Evolutionary conservation across 1,140 invertebrate species (phyloP).

Genomic region (Ostrea edulis): DNA sequence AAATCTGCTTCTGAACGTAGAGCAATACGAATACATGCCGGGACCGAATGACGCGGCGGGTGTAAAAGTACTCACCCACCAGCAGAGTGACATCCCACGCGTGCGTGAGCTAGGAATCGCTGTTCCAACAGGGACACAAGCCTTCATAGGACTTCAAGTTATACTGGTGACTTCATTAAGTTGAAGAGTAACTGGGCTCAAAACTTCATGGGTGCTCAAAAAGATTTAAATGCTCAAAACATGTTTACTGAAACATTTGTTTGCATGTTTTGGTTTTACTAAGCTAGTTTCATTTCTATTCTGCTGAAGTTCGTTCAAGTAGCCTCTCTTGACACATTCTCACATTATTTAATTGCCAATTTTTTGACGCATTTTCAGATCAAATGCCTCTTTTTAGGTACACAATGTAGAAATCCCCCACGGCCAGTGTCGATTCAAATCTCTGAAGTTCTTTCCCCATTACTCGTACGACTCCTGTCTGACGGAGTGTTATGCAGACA

Average conservation of each 20-base stretch:
- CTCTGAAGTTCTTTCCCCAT: constrained; percentile 55
- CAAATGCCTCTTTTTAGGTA: constrained; percentile 53
- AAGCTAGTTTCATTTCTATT: too few species aligned
- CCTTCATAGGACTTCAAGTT: constrained; percentile 71
- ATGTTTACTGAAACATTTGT: background rate
- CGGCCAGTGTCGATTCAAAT: constrained; percentile 59
- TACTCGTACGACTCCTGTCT: constrained; percentile 65
- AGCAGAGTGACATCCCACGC: constrained; percentile 66
- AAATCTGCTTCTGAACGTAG: constrained; percentile 71
- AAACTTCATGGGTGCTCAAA: too few species aligned
- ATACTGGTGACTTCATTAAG: constrained; percentile 66
- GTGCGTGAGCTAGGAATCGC: constrained; percentile 73
- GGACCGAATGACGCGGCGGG: constrained; percentile 72
- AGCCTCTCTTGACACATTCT: too few species aligned
- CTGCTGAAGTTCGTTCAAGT: too few species aligned
- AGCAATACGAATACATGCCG: constrained; percentile 76
- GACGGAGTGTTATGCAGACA: constrained; percentile 60
- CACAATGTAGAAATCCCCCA: constrained; percentile 63
- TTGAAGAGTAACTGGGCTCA: too few species aligned
- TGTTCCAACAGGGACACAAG: constrained; percentile 71
- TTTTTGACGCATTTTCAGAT: too few species aligned
- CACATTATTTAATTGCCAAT: too few species aligned
- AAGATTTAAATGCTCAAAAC: too few species aligned
- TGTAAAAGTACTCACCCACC: constrained; percentile 71
- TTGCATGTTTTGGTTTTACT: background rate